Evolutionary conservation across 1,140 invertebrate species (phyloP).

Genomic region (Temnothorax curvispinosus): DNA sequence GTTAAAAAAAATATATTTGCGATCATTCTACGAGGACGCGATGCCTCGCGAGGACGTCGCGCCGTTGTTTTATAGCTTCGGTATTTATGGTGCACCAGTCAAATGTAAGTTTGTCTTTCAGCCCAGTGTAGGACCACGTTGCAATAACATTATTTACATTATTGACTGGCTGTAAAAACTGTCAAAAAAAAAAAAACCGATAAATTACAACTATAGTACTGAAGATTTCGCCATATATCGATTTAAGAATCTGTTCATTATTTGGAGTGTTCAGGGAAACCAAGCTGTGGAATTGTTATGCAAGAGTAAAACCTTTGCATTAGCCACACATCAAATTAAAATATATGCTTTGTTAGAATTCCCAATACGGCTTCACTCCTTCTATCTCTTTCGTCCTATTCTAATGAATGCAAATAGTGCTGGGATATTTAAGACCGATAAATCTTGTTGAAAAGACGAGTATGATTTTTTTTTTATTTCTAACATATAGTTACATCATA

Average conservation of each 20-base stretch:
- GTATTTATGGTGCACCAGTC: conserved; percentile 69
- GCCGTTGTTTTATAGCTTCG: conserved; percentile 72
- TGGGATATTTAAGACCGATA: background rate
- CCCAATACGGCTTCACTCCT: conserved; percentile 61
- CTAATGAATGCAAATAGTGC: background rate
- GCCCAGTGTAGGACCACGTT: conserved; percentile 65
- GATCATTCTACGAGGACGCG: conserved; percentile 53
- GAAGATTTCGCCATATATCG: conserved; percentile 51
- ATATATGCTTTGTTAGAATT: conserved; percentile 80
- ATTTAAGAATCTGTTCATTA: conserved; percentile 65
- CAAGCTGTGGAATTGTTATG: conserved; percentile 74
- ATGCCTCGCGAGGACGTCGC: conserved; percentile 27
- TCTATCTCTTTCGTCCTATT: background rate
- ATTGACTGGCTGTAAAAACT: conserved; percentile 60
- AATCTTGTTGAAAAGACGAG: background rate
- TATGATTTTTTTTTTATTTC: conserved; percentile 11
- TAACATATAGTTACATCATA: background rate
- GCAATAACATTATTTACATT: conserved; percentile 54
- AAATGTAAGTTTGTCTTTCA: conserved; percentile 66
- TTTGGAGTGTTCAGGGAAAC: conserved; percentile 68
- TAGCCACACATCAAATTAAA: conserved; percentile 73
- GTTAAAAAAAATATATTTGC: conserved; percentile 65
- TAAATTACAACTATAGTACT: conserved; percentile 48
- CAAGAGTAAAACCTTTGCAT: conserved; percentile 69
- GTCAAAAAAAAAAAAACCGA: conserved; percentile 13